Evolutionary conservation across 2,113 vertebrate species (phyloP).

Genomic region (Merops nubicus): DNA sequence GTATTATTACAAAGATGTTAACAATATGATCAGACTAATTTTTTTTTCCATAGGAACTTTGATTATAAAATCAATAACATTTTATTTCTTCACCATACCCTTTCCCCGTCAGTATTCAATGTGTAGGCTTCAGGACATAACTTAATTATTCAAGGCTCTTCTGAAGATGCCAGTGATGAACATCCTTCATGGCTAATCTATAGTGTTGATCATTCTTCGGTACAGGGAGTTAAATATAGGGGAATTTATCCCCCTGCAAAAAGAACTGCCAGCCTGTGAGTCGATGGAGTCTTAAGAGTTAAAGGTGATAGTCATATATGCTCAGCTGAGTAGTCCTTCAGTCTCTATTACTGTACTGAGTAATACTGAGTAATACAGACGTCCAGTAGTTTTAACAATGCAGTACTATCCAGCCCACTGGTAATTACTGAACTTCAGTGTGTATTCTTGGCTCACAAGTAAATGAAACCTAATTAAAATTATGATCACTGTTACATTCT

Average conservation of each 20-base stretch:
- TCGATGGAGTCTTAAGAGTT: neutral
- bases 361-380: too few relatives aligned
- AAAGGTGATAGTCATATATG: neutral
- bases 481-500: neutral
- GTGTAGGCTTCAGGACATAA: neutral
- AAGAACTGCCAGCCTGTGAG: neutral
- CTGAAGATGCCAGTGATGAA: neutral
- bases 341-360: neutral
- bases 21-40: neutral
- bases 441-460: neutral
- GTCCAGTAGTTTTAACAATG: neutral
- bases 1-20: neutral
- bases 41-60: neutral
- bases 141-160: neutral
- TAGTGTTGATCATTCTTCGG: neutral
- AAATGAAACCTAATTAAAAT: slow-evolving; percentile 5
- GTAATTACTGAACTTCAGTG: neutral
- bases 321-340: neutral
- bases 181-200: neutral
- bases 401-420: neutral
- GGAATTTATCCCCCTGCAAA: neutral
- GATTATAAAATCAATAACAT: neutral
- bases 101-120: neutral
- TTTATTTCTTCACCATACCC: neutral
- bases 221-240: neutral